Evolutionary conservation across 2,797 vertebrate species (phyloP).

Genomic region (Paramormyrops hopkinsi): DNA sequence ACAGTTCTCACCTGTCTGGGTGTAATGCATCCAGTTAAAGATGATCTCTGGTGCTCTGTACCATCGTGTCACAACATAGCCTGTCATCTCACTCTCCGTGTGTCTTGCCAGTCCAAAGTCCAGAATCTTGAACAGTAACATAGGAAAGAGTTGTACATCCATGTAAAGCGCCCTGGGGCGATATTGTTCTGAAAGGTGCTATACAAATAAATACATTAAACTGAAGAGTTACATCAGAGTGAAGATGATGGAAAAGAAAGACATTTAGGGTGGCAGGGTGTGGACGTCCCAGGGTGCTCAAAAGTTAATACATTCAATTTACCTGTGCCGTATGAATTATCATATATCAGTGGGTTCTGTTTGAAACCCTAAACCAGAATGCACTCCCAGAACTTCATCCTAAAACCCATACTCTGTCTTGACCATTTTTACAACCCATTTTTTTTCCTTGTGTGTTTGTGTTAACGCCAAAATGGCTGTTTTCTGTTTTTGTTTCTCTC

Average conservation of each 20-base stretch:
- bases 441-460: neutral
- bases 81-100: constrained; percentile 72
- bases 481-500: neutral
- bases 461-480: neutral
- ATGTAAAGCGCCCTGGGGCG: neutral
- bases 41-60: constrained; percentile 75
- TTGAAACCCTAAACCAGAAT: neutral
- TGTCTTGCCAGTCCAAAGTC: constrained; percentile 74
- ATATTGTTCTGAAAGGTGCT: neutral
- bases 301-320: neutral
- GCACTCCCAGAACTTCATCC: neutral
- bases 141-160: neutral
- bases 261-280: neutral
- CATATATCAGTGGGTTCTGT: neutral
- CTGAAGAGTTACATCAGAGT: neutral
- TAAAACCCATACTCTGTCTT: neutral
- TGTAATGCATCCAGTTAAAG: constrained; percentile 80
- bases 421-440: neutral
- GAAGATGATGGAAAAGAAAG: neutral
- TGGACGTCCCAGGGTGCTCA: neutral
- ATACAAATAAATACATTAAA: neutral
- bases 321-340: neutral
- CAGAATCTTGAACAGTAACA: constrained; percentile 56
- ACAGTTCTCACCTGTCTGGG: constrained; percentile 61
- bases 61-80: constrained; percentile 76